Evolutionary conservation across 2,888 invertebrate species (phyloP), one percentile per base, ranked within the genome.

Genomic region (Petrophora chlorosata): DNA sequence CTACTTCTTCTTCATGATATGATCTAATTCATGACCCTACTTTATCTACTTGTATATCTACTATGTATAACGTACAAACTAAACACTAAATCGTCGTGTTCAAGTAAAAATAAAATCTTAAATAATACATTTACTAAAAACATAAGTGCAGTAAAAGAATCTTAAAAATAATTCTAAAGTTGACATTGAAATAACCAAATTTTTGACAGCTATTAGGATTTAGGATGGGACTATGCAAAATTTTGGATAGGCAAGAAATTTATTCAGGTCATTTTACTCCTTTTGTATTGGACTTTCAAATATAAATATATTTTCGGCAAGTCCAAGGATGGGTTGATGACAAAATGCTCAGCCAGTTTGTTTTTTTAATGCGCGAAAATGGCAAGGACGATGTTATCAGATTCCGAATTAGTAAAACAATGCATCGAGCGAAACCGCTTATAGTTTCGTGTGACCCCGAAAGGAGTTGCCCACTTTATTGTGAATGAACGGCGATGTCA

Each of bases 401-500:
- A 22, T n/a, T 36, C 39, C 33, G 3, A 23, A 45, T 46, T 26
- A 38, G 48, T 47, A 25, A 53, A 43, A 49, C 55, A 50, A 46
- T 71, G 73, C 73, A 10, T 40, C 12, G 26, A 78, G 67, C 59
- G 66, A 68, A 74, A 70, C 72, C 78, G 77, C 77, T 81, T 63
- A 41, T 47, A 50, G 46, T 32, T 53, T 54, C 74, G 76, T 73
- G 79, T 84, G 86, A 87, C 86, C 86, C 82, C 85, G 83, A 84
- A 78, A 80, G 69, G 65, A 75, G 75, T 67, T 76, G 73, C 76
- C 78, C 79, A 82, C 79, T 71, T 79, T 82, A 86, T 87, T 79
- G 85, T 90, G 89, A 90, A 90, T 90, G 89, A 89, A 88, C 77
- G 73, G 62, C 66, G 57, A 34, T 74, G 73, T 84, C 89, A 89